A percentile compares a stretch with the other conserved stretches of the same genome.
Evolutionary conservation across 2,888 invertebrate species (phyloP).

Genomic region (Diabrotica balteata): DNA sequence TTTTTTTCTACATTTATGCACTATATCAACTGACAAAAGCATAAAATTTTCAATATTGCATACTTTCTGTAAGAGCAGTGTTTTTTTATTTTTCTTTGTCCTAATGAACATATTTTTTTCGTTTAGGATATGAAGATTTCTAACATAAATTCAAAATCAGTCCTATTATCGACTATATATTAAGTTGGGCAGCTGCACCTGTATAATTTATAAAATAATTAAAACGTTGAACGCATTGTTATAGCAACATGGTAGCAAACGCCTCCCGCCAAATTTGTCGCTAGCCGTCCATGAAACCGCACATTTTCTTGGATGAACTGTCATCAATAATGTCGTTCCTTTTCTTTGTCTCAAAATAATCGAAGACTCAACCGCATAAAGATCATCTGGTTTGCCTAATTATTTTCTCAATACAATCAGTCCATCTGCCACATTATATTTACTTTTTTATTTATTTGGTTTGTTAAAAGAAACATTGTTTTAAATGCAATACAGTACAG

Average conservation of each 20-base stretch:
- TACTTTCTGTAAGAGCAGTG: too few species aligned
- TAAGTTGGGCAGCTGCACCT: constrained; percentile 13
- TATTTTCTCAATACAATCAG: constrained; percentile 13
- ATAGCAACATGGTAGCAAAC: constrained; percentile 8
- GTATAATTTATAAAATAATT: constrained; percentile 22
- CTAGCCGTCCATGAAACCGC: constrained; percentile 30
- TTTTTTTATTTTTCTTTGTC: too few species aligned
- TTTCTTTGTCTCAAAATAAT: constrained; percentile 36
- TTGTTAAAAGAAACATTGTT: too few species aligned
- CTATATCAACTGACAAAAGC: too few species aligned
- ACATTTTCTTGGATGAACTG: constrained; percentile 16
- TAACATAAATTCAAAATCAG: constrained; percentile 18
- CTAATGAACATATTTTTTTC: neutral
- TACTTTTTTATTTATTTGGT: too few species aligned
- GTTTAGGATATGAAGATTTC: neutral
- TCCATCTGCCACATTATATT: constrained; percentile 18
- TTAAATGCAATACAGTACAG: too few species aligned
- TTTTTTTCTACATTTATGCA: too few species aligned
- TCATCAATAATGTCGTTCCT: constrained; percentile 1
- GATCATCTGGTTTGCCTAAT: constrained; percentile 11
- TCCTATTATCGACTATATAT: constrained; percentile 2
- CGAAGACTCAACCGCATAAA: constrained; percentile 22
- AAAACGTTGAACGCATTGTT: constrained; percentile 18
- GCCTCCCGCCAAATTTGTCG: constrained; percentile 29
- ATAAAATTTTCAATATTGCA: too few species aligned